Conservation (phyloP, 2,797 vertebrate species). For the Sylvia borin region DNA sequence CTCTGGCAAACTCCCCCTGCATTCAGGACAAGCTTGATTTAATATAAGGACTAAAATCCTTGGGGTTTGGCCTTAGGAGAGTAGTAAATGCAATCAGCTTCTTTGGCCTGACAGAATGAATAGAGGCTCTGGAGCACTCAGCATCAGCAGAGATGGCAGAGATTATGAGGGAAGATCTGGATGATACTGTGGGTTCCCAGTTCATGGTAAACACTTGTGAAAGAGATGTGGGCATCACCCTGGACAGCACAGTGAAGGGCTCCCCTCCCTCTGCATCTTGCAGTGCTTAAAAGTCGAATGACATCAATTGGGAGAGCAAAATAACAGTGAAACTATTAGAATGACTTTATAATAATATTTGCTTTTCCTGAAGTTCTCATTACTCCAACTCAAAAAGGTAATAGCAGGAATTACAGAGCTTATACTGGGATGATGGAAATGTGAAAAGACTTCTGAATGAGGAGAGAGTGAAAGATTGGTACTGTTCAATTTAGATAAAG, state of each 20-base stretch:
- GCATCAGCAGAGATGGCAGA: constrained; percentile 18
- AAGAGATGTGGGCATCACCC: not conserved
- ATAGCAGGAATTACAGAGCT: not conserved
- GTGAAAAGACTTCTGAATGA: constrained; percentile 28
- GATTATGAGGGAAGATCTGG: constrained; percentile 4
- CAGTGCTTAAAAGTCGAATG: not conserved
- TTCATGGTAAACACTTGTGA: not conserved
- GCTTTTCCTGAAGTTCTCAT: not conserved
- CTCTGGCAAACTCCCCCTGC: constrained; percentile 5
- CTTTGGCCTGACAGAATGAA: constrained; percentile 48
- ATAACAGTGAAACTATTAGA: not conserved
- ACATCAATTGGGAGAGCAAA: not conserved
- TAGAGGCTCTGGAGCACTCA: not conserved
- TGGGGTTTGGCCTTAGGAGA: constrained; percentile 26
- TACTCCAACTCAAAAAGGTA: not conserved
- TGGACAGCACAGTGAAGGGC: not conserved
- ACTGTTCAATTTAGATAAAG: constrained; percentile 21
- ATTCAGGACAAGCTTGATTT: constrained; percentile 57
- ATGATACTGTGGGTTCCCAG: not conserved
- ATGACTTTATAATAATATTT: not conserved
- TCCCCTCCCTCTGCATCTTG: not conserved
- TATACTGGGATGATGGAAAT: not conserved
- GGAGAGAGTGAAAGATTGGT: not conserved
- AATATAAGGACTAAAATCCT: constrained; percentile 46
- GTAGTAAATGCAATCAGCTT: constrained; percentile 32